Evolutionary conservation across 1,140 invertebrate species (phyloP), one percentile per base, ranked within the genome.

Genomic region (Drosophila guanche): DNA sequence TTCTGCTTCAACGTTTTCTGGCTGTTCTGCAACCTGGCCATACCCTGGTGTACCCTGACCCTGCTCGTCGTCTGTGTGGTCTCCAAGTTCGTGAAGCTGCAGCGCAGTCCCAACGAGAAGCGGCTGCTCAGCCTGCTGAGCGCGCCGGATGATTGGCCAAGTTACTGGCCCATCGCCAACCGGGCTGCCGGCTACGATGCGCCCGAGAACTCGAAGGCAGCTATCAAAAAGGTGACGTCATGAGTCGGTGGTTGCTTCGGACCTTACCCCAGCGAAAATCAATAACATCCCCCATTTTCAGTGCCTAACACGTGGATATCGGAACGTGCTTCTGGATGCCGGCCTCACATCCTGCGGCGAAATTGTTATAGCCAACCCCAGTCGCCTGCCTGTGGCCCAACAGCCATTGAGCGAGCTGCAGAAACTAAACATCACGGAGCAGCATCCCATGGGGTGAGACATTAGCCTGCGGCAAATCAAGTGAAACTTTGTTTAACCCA

Each of bases 131-230:
- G 79, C 33, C 40, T 91, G 20, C 76, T 76, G 12, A 78, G 57
- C 14, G 62, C 72, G 5, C 72, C 76, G 23, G 79, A 89, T 45
- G 89, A 91, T 37, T 62, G 85, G 58, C 75, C 86, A 27, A 79
- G 71, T 48, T 90, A 86, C 42, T 91, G 90, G 90, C 83, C 90
- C 22, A 90, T 91, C 16, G 90, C 90, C 10, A 81, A 89, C 54
- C 81, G 85, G 23, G 91, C 85, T 33, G 90, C 81, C 60, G 79
- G 76, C 29, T 91, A 90, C 66, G 91, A 91, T 75, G 91, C 89
- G 22, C 91, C 91, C 5, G 91, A 91, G 61, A 91, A 91, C 57
- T 90, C 91, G 1, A 78, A 75, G 60, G 88, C 90, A 47, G 90
- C 90, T 54, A 70, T 91, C 45, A 90, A 90, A 75, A 90, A 90